Evolutionary conservation across 2,113 vertebrate genomes (phyloP).

Genomic region (Bufo bufo): DNA sequence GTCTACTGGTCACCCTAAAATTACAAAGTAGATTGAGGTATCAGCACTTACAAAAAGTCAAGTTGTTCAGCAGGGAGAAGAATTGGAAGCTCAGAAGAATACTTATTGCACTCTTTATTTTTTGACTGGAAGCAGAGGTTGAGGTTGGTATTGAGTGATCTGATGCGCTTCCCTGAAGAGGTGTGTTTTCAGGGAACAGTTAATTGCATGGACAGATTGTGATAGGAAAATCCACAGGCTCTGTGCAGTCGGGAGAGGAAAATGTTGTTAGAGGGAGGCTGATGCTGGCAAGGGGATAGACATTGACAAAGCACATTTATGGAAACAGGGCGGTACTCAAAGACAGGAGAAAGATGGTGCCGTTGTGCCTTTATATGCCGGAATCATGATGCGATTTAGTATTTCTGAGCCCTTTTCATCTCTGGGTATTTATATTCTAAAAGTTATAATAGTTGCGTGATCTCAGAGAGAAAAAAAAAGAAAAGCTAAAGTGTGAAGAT

Average conservation of each 20-base stretch:
- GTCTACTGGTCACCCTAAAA: not conserved
- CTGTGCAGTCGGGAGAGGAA: conserved; percentile 10
- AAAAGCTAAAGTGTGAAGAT: not conserved
- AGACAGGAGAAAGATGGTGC: conserved; percentile 18
- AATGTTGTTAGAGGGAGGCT: conserved; percentile 23
- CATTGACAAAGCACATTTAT: conserved; percentile 14
- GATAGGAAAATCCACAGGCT: conserved; percentile 14
- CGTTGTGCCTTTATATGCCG: conserved; percentile 10
- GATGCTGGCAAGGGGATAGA: not conserved
- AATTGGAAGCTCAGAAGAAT: not conserved
- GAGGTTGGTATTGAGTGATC: conserved; percentile 41
- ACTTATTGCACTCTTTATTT: not conserved
- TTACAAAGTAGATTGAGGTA: not conserved
- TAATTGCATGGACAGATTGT: conserved; percentile 31
- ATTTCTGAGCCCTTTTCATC: not conserved
- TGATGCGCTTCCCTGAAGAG: conserved; percentile 30
- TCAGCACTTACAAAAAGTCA: not conserved
- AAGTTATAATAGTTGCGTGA: not conserved
- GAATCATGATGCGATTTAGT: not conserved
- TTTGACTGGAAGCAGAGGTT: conserved; percentile 29
- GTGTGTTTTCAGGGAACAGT: conserved; percentile 39
- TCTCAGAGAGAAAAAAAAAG: not conserved
- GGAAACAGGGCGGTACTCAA: conserved; percentile 1
- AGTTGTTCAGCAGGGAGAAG: not conserved
- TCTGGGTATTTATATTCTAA: not conserved